Evolutionary conservation across 2,888 invertebrate species (phyloP).

Genomic region (Plebejus melissa): DNA sequence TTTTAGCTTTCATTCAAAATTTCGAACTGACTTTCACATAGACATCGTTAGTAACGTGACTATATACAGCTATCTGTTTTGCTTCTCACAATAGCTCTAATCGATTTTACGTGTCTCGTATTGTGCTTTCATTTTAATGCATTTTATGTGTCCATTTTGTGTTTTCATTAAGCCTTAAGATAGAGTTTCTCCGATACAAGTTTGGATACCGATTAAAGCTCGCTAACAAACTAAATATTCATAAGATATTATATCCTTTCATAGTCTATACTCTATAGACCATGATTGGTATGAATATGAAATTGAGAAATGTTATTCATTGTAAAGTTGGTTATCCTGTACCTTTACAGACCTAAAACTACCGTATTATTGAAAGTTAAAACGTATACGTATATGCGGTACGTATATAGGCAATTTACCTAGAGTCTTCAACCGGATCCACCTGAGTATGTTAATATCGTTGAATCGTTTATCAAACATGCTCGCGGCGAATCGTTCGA

Average conservation of each 20-base stretch:
- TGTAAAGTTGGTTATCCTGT: neutral
- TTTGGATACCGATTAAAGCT: neutral
- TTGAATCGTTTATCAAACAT: no score
- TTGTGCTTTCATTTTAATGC: constrained; percentile 12
- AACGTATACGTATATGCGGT: no score
- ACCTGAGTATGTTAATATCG: no score
- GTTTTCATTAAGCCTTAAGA: neutral
- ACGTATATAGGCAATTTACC: no score
- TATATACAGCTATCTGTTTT: neutral
- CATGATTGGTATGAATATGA: neutral
- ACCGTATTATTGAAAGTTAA: neutral
- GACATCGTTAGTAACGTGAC: neutral
- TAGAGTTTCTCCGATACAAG: neutral
- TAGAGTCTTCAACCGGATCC: no score
- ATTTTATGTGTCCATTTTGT: neutral
- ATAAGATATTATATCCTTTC: neutral
- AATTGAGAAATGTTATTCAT: neutral
- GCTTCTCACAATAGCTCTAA: neutral
- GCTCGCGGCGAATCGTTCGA: no score
- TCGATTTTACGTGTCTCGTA: constrained; percentile 19
- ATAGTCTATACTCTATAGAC: no score
- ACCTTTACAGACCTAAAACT: neutral
- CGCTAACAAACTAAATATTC: constrained; percentile 3
- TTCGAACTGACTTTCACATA: constrained; percentile 8
- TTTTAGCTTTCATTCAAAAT: constrained; percentile 20